Percentiles rank a stretch among this genome's conserved stretches.
Evolutionary conservation across 2,113 vertebrate species (phyloP).

Genomic region (Orthonyx spaldingii): DNA sequence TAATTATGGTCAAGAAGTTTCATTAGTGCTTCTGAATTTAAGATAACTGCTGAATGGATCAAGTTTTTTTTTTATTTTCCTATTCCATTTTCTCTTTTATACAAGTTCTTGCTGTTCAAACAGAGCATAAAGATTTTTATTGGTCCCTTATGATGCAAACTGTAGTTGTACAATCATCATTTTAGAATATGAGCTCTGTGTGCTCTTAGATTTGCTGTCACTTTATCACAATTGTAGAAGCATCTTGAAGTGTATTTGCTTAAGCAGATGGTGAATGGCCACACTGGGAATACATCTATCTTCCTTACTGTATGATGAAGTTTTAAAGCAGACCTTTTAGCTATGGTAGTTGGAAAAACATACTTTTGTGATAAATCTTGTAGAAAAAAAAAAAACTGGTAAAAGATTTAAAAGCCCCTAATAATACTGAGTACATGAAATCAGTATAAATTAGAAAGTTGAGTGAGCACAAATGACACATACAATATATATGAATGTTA

Average conservation of each 20-base stretch:
- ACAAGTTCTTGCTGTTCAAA: slow-evolving; percentile 36
- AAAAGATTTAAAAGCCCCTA: not conserved
- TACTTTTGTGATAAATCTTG: not conserved
- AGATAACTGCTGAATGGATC: slow-evolving; percentile 47
- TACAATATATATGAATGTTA: not conserved
- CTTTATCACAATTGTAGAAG: slow-evolving; percentile 61
- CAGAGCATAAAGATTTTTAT: slow-evolving; percentile 66
- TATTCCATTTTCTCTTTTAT: slow-evolving; percentile 46
- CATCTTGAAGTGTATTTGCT: slow-evolving; percentile 70
- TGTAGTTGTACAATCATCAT: slow-evolving; percentile 61
- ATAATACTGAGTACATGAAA: not conserved
- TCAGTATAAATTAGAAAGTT: not conserved
- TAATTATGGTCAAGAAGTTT: slow-evolving; percentile 45
- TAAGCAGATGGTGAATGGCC: slow-evolving; percentile 70
- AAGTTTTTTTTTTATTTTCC: slow-evolving; percentile 56
- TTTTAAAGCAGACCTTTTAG: slow-evolving; percentile 61
- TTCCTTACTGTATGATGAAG: slow-evolving; percentile 64
- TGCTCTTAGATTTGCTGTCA: slow-evolving; percentile 39
- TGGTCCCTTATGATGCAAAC: slow-evolving; percentile 59
- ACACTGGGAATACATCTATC: slow-evolving; percentile 53
- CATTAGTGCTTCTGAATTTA: slow-evolving; percentile 45
- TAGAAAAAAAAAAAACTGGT: not conserved
- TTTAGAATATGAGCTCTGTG: slow-evolving; percentile 52
- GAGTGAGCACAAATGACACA: not conserved
- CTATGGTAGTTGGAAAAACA: slow-evolving; percentile 24